These are phyloP conservation scores for Nestor notabilis DNA, from an alignment of 2,113 vertebrate genomes.

Conservation along the genomic window DNA sequence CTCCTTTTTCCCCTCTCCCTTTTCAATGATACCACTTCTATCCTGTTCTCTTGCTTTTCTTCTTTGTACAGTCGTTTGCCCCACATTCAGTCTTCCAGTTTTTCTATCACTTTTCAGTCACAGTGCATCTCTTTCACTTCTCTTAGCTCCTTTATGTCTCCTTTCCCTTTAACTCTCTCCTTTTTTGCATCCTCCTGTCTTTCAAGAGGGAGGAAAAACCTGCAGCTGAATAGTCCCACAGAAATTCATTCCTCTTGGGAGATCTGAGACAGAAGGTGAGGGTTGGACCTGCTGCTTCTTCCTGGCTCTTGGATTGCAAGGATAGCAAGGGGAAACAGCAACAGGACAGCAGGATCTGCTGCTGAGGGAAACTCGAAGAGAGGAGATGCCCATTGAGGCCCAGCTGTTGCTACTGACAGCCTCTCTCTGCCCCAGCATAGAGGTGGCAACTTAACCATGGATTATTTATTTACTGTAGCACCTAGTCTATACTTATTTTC, in stretches of 20 bases:
- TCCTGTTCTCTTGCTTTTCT: not conserved
- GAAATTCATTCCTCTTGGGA: not conserved
- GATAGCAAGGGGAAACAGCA: not conserved
- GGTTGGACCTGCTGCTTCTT: not conserved
- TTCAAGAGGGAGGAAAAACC: not conserved
- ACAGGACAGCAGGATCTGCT: not conserved
- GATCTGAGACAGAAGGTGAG: not conserved
- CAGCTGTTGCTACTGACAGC: not conserved
- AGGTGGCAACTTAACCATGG: not conserved
- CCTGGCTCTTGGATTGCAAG: not conserved
- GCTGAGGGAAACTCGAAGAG: not conserved
- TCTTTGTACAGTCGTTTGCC: not conserved
- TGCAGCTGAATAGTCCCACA: not conserved
- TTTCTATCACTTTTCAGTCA: not conserved
- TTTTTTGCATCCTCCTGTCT: rapidly evolving
- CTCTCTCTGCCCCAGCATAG: not conserved
- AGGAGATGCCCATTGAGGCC: rapidly evolving
- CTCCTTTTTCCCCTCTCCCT: rapidly evolving
- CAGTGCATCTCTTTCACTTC: not conserved
- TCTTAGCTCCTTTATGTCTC: not conserved
- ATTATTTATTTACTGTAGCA: not conserved
- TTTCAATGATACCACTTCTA: not conserved
- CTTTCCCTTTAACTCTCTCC: not conserved
- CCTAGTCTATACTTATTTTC: not conserved
- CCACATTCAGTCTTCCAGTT: not conserved